Base-by-base conservation (phyloP, 2,113 vertebrate genomes). In the Canis aureus region DNA sequence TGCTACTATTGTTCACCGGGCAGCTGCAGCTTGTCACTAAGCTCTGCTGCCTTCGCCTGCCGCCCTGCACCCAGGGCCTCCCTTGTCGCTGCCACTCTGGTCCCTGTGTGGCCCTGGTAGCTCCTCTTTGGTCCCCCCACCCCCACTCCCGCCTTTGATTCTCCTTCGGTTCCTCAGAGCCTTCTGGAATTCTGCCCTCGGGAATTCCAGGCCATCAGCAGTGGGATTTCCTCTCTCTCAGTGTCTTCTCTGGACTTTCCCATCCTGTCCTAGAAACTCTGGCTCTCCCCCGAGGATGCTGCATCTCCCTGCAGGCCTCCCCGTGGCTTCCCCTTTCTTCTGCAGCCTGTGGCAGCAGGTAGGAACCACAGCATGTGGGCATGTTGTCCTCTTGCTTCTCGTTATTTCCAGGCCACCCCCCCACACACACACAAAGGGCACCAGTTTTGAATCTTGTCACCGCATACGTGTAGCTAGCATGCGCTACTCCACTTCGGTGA, bases 71-170 rank as follows among this genome's bases (percentile, higher is more conserved):
- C 15, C 15, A 22, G 55, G 53, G n/a, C 55, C 73, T 23, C 62
- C 51, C 59, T 89, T 3, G 71, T 73, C 55, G 17, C 81, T 49
- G 5, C 35, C 49, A 11, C 38, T 67, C 32, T 0, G 2, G 43
- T 32, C 49, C 53, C 69, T 1, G 0, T 0, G 29, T 5, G 16
- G n/a, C 16, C 64, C 84, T 35, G 35, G 80, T 15, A 80, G 43
- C 27, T 22, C 51, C 38, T 78, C n/a, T 57, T 8, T n/a, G 4
- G 53, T 27, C 4, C 8, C n/a, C 9, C 8, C 11, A 4, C 16
- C 10, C 20, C 8, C 7, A 5, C 3, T 5, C 13, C 27, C 11
- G 2, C 10, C 3, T 29, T 0, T 4, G 4, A 74, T 7, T 17
- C 71, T 20, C 35, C 53, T 43, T 53, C 11, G 8, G 76, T 16